Conservation (phyloP, 2,888 invertebrate genomes). For the Sphaeridia pumilis region DNA sequence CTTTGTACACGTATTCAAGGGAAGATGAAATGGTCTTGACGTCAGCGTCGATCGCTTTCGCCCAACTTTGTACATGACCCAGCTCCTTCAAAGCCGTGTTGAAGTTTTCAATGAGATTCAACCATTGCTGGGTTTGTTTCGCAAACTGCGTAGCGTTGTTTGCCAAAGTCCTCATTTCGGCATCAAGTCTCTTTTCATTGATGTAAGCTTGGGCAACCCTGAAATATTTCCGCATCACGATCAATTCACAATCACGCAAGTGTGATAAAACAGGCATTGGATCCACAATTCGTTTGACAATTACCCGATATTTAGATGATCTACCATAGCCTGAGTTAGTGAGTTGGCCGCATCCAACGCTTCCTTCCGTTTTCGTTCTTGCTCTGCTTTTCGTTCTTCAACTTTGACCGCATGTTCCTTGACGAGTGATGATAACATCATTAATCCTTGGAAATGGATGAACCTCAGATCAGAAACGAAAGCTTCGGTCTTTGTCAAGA, state of each 20-base stretch:
- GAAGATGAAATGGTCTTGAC: constrained; percentile 85
- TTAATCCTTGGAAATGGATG: too few species aligned
- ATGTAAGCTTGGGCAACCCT: constrained; percentile 96
- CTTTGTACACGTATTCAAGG: constrained; percentile 85
- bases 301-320: constrained; percentile 95
- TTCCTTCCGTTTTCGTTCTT: constrained; percentile 86
- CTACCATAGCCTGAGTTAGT: constrained; percentile 85
- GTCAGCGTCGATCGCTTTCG: constrained; percentile 89
- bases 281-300: constrained; percentile 28
- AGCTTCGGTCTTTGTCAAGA: too few species aligned
- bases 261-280: background rate
- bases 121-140: constrained; percentile 94
- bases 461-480: too few species aligned
- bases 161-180: constrained; percentile 91
- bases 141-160: constrained; percentile 87
- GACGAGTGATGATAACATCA: constrained; percentile 69
- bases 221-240: constrained; percentile 36
- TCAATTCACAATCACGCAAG: background rate
- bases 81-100: constrained; percentile 85
- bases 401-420: constrained; percentile 80
- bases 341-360: constrained; percentile 85
- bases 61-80: constrained; percentile 99
- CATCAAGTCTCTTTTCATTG: constrained; percentile 93
- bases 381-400: constrained; percentile 61
- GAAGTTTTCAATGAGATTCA: constrained; percentile 78